Percentiles rank a stretch among this genome's conserved stretches.
Conservation (phyloP, 2,797 vertebrate genomes). For the Epinephelus awoara region DNA sequence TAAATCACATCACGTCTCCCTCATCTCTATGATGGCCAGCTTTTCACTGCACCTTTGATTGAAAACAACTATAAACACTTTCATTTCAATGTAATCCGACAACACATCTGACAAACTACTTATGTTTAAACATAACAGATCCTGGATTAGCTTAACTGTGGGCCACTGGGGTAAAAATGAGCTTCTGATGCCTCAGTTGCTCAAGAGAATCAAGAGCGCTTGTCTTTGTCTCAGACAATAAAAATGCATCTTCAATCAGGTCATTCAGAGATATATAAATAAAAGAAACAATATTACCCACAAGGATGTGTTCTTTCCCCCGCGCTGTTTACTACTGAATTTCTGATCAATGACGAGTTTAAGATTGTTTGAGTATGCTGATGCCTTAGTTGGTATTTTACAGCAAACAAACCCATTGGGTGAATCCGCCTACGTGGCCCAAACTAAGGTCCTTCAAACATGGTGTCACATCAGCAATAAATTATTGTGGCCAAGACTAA, state of each 20-base stretch:
- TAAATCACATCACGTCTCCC: background rate
- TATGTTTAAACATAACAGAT: background rate
- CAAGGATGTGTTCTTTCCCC: no score
- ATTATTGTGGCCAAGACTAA: no score
- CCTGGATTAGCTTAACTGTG: background rate
- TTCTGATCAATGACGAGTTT: no score
- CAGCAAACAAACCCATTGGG: no score
- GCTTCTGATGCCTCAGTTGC: background rate
- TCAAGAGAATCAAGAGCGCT: background rate
- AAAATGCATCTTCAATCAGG: background rate
- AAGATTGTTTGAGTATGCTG: no score
- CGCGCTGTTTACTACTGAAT: no score
- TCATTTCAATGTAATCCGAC: background rate
- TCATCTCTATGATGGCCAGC: no score
- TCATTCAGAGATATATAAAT: background rate
- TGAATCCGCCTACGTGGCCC: no score
- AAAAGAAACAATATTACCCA: background rate
- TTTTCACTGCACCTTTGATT: background rate
- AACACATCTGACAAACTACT: background rate
- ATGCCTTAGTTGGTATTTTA: no score
- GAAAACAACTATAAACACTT: background rate
- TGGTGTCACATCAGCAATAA: no score
- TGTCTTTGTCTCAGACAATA: background rate
- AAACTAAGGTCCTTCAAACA: no score
- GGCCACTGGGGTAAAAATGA: background rate